Percentiles rank a stretch among this genome's conserved stretches.
Evolutionary conservation across 2,888 invertebrate species (phyloP).

Genomic region (Asteroscopus sphinx): DNA sequence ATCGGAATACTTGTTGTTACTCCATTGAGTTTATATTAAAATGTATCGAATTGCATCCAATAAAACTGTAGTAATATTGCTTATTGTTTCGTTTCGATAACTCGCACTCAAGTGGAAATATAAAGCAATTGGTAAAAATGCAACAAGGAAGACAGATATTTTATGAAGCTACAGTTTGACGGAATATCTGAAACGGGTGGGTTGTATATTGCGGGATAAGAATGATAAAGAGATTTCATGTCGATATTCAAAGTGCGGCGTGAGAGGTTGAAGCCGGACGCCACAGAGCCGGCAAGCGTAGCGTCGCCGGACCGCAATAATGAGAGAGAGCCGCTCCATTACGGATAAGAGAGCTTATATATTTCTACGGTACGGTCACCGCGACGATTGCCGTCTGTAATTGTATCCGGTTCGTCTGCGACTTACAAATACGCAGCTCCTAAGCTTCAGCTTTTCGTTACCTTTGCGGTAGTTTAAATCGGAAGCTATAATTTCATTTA

Average conservation of each 20-base stretch:
- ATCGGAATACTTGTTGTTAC: constrained; percentile 17
- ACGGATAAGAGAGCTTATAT: constrained; percentile 81
- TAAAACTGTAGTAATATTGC: constrained; percentile 52
- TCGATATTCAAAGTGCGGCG: constrained; percentile 66
- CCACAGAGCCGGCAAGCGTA: constrained; percentile 55
- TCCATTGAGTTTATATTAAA: constrained; percentile 33
- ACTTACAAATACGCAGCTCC: constrained; percentile 67
- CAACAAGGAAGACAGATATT: constrained; percentile 25
- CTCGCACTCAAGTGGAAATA: constrained; percentile 41
- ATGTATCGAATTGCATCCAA: constrained; percentile 52
- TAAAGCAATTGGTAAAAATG: constrained; percentile 45
- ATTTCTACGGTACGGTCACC: constrained; percentile 73
- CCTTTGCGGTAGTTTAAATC: constrained; percentile 58
- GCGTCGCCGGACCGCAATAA: constrained; percentile 76
- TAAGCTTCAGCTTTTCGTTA: constrained; percentile 48
- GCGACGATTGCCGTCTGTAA: constrained; percentile 83
- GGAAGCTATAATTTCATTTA: constrained; percentile 52
- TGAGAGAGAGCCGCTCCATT: constrained; percentile 81
- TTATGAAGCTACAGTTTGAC: constrained; percentile 22
- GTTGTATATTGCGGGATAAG: constrained; percentile 13
- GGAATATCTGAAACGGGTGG: constrained; percentile 10
- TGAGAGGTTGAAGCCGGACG: constrained; percentile 29
- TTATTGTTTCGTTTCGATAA: constrained; percentile 55
- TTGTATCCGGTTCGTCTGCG: constrained; percentile 80
- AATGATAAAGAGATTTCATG: constrained; percentile 54